phyloP scores from a whole-genome alignment of 2,797 vertebrate species.

The Otus scops region DNA sequence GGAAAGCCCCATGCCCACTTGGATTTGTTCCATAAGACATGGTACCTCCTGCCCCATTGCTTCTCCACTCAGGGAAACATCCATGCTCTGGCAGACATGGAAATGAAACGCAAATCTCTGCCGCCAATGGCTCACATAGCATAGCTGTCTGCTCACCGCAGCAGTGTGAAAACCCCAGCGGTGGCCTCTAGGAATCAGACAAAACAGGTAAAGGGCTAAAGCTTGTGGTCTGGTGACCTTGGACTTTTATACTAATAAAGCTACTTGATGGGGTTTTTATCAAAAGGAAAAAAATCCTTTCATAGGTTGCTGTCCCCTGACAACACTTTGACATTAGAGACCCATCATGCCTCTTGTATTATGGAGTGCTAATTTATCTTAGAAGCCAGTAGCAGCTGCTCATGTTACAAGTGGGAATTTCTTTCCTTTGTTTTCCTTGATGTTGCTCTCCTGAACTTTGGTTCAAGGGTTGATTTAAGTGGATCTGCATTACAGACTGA shows the following conservation, averaged over 20 bases:
- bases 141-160: fast-evolving
- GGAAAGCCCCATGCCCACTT: fast-evolving
- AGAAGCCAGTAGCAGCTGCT: slow-evolving; percentile 58
- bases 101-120: neutral
- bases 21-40: neutral
- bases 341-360: slow-evolving; percentile 20
- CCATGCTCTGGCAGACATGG: neutral
- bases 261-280: neutral
- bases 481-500: neutral
- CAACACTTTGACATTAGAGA: slow-evolving; percentile 31
- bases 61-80: neutral
- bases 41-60: neutral
- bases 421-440: slow-evolving; percentile 26
- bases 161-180: fast-evolving
- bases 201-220: neutral
- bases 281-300: neutral
- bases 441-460: neutral
- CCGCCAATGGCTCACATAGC: neutral
- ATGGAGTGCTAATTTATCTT: slow-evolving; percentile 59
- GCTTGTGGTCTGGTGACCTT: neutral
- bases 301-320: slow-evolving; percentile 3
- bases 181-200: neutral
- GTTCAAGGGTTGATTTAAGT: slow-evolving; percentile 51
- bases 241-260: slow-evolving; percentile 14
- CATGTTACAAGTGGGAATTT: slow-evolving; percentile 62